Evolutionary conservation across 2,888 invertebrate genomes (phyloP).

Genomic region (Coleophora flavipennella): DNA sequence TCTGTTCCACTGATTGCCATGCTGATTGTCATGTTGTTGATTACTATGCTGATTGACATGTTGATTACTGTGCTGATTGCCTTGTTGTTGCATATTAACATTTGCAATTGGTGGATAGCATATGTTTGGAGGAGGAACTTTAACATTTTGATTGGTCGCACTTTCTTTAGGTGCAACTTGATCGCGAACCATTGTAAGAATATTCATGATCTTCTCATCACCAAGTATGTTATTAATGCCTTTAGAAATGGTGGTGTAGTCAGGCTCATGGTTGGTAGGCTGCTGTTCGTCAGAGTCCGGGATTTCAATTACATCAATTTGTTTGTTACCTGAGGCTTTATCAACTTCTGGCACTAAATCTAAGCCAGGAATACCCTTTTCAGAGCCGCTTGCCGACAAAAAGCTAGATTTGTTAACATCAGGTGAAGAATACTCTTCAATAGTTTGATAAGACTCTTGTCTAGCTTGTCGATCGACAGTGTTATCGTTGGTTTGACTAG

Average conservation of each 20-base stretch:
- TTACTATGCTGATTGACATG: neutral
- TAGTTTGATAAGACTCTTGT: slow-evolving; percentile 35
- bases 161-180: slow-evolving; percentile 14
- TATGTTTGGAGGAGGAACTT: neutral
- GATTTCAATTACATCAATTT: slow-evolving; percentile 46
- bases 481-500: slow-evolving; percentile 24
- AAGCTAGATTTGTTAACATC: slow-evolving; percentile 32
- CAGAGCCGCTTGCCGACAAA: slow-evolving; percentile 34
- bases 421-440: slow-evolving; percentile 19
- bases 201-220: slow-evolving; percentile 75
- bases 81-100: neutral
- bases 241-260: slow-evolving; percentile 74
- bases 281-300: slow-evolving; percentile 26
- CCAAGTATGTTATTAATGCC: slow-evolving; percentile 75
- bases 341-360: slow-evolving; percentile 75
- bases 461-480: slow-evolving; percentile 32
- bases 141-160: slow-evolving; percentile 4
- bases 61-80: neutral
- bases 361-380: slow-evolving; percentile 80
- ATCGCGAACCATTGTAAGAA: slow-evolving; percentile 61
- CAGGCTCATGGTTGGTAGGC: slow-evolving; percentile 29
- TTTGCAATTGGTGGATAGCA: too few relatives aligned
- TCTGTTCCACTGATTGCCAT: slow-evolving; percentile 28
- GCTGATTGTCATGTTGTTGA: slow-evolving; percentile 15
- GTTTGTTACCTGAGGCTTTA: slow-evolving; percentile 19